phyloP scores from a whole-genome alignment of 2,888 invertebrate genomes.

The Drosophila atripex region DNA sequence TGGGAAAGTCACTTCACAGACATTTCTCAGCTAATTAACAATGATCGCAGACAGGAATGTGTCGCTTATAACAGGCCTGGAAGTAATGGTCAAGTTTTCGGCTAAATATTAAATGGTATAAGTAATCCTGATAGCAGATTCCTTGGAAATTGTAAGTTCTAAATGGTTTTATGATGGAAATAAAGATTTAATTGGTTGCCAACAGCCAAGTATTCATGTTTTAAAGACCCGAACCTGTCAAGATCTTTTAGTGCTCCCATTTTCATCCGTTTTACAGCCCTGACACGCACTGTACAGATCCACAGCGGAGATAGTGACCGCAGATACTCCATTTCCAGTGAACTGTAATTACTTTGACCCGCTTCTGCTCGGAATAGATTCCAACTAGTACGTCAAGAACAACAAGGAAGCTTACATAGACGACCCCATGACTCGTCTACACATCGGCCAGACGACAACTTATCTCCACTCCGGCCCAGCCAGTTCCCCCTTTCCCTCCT shows the following conservation, averaged over 20 bases:
- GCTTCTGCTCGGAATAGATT: slow-evolving; percentile 55
- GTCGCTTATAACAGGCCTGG: slow-evolving; percentile 13
- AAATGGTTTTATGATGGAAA: background rate
- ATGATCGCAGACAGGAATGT: slow-evolving; percentile 47
- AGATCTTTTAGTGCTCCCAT: slow-evolving; percentile 23
- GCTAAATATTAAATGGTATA: too few species aligned
- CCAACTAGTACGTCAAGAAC: slow-evolving; percentile 13
- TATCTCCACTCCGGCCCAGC: slow-evolving; percentile 19
- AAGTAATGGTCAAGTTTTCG: slow-evolving; percentile 13
- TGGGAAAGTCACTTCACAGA: slow-evolving; percentile 13
- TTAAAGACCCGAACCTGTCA: slow-evolving; percentile 6
- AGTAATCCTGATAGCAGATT: background rate
- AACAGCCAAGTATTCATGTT: background rate
- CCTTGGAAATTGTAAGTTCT: background rate
- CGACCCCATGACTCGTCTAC: slow-evolving; percentile 18
- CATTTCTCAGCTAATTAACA: slow-evolving; percentile 64
- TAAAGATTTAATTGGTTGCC: slow-evolving; percentile 11
- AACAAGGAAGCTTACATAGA: slow-evolving; percentile 33
- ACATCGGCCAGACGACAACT: slow-evolving; percentile 32
- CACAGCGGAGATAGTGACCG: slow-evolving; percentile 9
- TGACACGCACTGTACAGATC: slow-evolving; percentile 34
- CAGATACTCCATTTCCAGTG: slow-evolving; percentile 38
- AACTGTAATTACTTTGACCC: slow-evolving; percentile 78
- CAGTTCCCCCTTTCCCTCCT: slow-evolving; percentile 4
- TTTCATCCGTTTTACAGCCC: slow-evolving; percentile 12